Conservation (phyloP, 1,140 invertebrate species). For the Stegodyphus mimosarum region DNA sequence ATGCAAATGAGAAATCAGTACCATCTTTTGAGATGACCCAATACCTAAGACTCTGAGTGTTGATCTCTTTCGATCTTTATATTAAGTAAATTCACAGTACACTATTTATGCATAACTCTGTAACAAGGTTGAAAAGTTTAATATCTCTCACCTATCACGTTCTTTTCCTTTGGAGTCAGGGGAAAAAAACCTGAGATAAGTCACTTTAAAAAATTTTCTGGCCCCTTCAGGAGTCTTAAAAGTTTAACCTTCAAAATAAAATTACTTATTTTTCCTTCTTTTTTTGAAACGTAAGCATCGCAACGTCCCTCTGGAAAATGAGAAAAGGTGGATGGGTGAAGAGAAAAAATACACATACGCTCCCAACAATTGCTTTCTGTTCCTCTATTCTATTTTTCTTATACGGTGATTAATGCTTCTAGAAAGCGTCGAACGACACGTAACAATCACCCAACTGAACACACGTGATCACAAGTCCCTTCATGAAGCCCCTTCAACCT, state of each 20-base stretch:
- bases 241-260: constrained; percentile 55
- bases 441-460: constrained; percentile 30
- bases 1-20: too few relatives aligned
- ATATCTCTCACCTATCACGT: too few relatives aligned
- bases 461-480: constrained; percentile 28
- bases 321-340: background rate
- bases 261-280: constrained; percentile 34
- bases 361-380: background rate
- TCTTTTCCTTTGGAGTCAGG: too few relatives aligned
- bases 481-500: background rate
- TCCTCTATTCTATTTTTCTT: constrained; percentile 1
- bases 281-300: background rate
- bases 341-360: background rate
- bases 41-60: too few relatives aligned
- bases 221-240: constrained; percentile 54
- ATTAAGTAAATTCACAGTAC: too few relatives aligned
- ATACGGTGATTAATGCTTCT: constrained; percentile 44
- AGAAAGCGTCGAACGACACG: constrained; percentile 30
- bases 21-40: too few relatives aligned
- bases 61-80: too few relatives aligned
- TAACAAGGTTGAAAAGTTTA: too few relatives aligned
- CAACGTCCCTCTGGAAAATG: background rate
- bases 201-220: background rate
- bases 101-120: too few relatives aligned
- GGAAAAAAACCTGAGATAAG: too few relatives aligned